Evolutionary conservation across 1,140 invertebrate species (phyloP).

Genomic region (Medauroidea extradentata): DNA sequence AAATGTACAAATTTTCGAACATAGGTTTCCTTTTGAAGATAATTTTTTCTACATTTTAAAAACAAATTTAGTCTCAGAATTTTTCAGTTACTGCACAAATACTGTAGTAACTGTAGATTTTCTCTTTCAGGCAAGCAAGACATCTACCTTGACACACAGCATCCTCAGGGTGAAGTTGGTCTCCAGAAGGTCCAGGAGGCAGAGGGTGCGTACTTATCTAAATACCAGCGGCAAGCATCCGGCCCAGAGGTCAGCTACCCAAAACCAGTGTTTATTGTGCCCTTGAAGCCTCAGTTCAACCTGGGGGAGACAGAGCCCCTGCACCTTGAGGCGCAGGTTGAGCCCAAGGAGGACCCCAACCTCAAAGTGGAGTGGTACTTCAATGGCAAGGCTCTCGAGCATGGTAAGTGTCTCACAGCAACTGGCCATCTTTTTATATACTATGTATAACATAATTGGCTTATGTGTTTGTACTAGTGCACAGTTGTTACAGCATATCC

Average conservation of each 20-base stretch:
- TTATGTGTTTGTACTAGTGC: too few species aligned
- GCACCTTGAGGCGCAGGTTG: constrained; percentile 88
- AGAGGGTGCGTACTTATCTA: constrained; percentile 68
- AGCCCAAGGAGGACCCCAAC: constrained; percentile 95
- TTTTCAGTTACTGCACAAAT: too few species aligned
- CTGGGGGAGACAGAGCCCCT: constrained; percentile 86
- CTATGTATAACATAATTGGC: too few species aligned
- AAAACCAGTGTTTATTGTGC: constrained; percentile 84
- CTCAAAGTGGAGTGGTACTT: constrained; percentile 93
- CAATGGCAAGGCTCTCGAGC: constrained; percentile 81
- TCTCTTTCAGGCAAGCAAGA: constrained; percentile 52
- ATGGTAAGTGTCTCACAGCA: constrained; percentile 51
- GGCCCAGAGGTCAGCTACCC: constrained; percentile 70
- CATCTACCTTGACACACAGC: constrained; percentile 81
- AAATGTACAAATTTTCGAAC: too few species aligned
- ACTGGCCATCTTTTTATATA: too few species aligned
- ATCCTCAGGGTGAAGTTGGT: constrained; percentile 79
- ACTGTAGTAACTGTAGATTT: neutral
- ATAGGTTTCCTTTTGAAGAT: too few species aligned
- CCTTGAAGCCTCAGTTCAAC: constrained; percentile 72
- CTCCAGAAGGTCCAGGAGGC: constrained; percentile 81
- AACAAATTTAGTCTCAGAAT: too few species aligned
- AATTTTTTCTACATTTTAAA: too few species aligned
- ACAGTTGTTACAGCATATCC: too few species aligned
- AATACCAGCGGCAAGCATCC: constrained; percentile 57